Conservation (phyloP, 2,888 invertebrate genomes). For the Epistrophe eligans region DNA sequence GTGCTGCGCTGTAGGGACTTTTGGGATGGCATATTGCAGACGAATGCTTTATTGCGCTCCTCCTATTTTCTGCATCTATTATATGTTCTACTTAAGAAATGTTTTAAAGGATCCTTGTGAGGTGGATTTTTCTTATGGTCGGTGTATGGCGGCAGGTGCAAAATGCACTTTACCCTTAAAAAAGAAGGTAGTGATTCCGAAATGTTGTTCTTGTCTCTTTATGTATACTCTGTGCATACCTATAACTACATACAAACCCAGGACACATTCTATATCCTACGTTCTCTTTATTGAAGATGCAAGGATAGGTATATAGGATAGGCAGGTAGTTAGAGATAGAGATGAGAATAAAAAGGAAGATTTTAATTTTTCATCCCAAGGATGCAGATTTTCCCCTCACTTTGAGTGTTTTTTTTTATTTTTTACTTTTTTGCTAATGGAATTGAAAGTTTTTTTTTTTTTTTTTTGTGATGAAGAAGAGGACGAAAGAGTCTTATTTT, state of each 20-base stretch:
- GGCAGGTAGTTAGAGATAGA: slow-evolving; percentile 14
- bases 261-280: not conserved
- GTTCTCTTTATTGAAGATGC: slow-evolving; percentile 20
- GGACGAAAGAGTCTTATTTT: slow-evolving; percentile 48
- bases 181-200: slow-evolving; percentile 39
- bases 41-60: slow-evolving; percentile 71
- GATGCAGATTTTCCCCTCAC: slow-evolving; percentile 70
- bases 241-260: not conserved
- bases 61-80: slow-evolving; percentile 72
- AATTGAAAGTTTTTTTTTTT: slow-evolving; percentile 66
- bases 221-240: slow-evolving; percentile 25
- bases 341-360: slow-evolving; percentile 38
- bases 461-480: slow-evolving; percentile 17
- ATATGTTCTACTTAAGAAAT: slow-evolving; percentile 30
- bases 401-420: slow-evolving; percentile 27
- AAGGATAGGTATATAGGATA: slow-evolving; percentile 2
- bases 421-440: slow-evolving; percentile 65
- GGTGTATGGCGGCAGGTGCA: slow-evolving; percentile 55
- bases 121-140: slow-evolving; percentile 33
- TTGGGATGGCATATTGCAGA: slow-evolving; percentile 68
- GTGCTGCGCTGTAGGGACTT: slow-evolving; percentile 71
- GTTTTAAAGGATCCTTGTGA: slow-evolving; percentile 27
- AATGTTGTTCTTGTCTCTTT: slow-evolving; percentile 40
- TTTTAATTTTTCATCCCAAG: slow-evolving; percentile 61
- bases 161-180: slow-evolving; percentile 59